Conservation (phyloP, 2,113 vertebrate species). For the Felis catus region DNA sequence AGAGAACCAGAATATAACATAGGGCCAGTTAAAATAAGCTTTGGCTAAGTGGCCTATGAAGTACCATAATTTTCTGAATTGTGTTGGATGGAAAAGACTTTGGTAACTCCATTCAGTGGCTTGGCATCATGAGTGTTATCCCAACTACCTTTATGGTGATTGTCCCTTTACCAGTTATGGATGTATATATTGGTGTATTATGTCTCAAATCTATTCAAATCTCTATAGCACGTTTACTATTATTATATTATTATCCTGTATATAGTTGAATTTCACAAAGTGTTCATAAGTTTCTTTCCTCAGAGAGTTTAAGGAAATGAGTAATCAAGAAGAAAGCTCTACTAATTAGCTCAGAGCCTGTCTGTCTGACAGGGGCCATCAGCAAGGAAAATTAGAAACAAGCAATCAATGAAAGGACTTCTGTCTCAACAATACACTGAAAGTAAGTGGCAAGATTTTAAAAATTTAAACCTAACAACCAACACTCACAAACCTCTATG, state of each 20-base stretch:
- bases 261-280: constrained; percentile 59
- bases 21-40: background rate
- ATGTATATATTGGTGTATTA: background rate
- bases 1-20: background rate
- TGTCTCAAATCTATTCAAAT: constrained; percentile 26
- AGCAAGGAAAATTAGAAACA: constrained; percentile 78
- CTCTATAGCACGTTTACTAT: constrained; percentile 58
- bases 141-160: background rate
- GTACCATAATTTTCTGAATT: background rate
- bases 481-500: constrained; percentile 20
- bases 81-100: background rate
- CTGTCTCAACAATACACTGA: constrained; percentile 70
- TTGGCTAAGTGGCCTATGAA: background rate
- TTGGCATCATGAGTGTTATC: background rate
- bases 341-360: constrained; percentile 80
- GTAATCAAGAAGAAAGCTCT: constrained; percentile 74
- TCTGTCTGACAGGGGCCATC: constrained; percentile 75
- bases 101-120: background rate
- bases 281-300: constrained; percentile 73
- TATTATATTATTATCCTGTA: constrained; percentile 63
- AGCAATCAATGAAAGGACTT: constrained; percentile 75
- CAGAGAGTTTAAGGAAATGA: constrained; percentile 78
- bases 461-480: constrained; percentile 65
- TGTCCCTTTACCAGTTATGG: background rate
- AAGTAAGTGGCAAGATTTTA: constrained; percentile 65